phyloP scores from a whole-genome alignment of 2,113 vertebrate species.

The Eurystomus gularis region DNA sequence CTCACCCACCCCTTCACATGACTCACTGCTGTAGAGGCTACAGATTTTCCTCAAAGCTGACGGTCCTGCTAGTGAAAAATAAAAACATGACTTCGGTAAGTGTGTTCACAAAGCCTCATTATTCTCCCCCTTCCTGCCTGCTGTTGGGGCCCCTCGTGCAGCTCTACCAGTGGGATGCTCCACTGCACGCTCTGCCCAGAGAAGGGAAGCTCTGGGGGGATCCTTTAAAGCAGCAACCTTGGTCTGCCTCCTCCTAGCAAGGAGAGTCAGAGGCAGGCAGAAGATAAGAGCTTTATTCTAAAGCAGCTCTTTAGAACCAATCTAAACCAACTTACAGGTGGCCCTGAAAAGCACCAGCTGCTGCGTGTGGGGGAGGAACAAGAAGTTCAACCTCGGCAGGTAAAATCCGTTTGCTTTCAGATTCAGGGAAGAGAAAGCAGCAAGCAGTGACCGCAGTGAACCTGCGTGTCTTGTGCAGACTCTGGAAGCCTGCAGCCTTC shows the following conservation, averaged over 20 bases:
- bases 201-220: background rate
- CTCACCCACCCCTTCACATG: slow-evolving; percentile 21
- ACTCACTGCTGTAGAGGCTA: slow-evolving; percentile 24
- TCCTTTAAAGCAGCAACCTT: background rate
- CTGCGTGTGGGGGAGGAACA: background rate
- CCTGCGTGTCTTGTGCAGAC: background rate
- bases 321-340: background rate
- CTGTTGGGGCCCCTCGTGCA: background rate
- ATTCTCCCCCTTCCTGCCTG: background rate
- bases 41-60: background rate
- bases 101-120: background rate
- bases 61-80: background rate
- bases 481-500: background rate
- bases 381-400: background rate
- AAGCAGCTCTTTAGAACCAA: background rate
- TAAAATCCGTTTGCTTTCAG: background rate
- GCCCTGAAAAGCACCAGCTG: background rate
- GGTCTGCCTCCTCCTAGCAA: background rate
- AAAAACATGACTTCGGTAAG: background rate
- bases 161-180: background rate
- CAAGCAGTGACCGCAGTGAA: background rate
- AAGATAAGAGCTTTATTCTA: background rate
- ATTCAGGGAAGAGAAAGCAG: background rate
- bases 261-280: background rate
- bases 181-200: background rate